A percentile compares a stretch with the other conserved stretches of the same genome.
These are phyloP conservation scores for Drosophila anomalata DNA, from an alignment of 2,888 invertebrate species.

Conservation along the genomic window DNA sequence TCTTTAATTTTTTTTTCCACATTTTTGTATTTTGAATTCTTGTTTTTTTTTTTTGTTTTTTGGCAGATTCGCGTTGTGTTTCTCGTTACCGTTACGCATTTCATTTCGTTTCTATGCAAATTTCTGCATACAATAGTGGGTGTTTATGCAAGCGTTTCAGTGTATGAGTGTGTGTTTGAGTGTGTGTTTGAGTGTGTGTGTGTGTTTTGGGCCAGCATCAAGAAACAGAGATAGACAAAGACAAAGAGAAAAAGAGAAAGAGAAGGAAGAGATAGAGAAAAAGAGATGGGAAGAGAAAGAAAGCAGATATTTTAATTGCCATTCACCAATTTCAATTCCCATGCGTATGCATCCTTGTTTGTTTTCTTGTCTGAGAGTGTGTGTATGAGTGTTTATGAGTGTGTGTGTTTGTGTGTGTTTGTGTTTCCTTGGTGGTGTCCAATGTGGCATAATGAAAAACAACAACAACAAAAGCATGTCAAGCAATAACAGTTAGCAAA, in stretches of 20 bases:
- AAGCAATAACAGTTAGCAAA: conserved; percentile 45
- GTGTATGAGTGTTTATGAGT: background rate
- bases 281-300: conserved; percentile 39
- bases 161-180: conserved; percentile 14
- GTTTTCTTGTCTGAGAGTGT: conserved; percentile 15
- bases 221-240: conserved; percentile 35
- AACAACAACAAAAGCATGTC: conserved; percentile 47
- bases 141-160: conserved; percentile 16
- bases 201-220: conserved; percentile 29
- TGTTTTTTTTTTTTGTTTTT: conserved; percentile 20
- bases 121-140: conserved; percentile 36
- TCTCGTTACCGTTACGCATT: conserved; percentile 49
- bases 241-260: conserved; percentile 35
- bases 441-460: conserved; percentile 43
- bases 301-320: conserved; percentile 71
- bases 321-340: conserved; percentile 63
- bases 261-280: conserved; percentile 36
- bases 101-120: conserved; percentile 62
- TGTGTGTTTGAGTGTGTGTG: conserved; percentile 7
- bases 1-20: background rate
- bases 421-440: conserved; percentile 31
- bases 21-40: conserved; percentile 1
- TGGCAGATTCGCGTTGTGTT: conserved; percentile 52
- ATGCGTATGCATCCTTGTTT: conserved; percentile 34
- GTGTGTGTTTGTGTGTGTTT: conserved; percentile 4